Evolutionary conservation across 2,113 vertebrate genomes (phyloP).

Genomic region (Mionectes macconnelli): DNA sequence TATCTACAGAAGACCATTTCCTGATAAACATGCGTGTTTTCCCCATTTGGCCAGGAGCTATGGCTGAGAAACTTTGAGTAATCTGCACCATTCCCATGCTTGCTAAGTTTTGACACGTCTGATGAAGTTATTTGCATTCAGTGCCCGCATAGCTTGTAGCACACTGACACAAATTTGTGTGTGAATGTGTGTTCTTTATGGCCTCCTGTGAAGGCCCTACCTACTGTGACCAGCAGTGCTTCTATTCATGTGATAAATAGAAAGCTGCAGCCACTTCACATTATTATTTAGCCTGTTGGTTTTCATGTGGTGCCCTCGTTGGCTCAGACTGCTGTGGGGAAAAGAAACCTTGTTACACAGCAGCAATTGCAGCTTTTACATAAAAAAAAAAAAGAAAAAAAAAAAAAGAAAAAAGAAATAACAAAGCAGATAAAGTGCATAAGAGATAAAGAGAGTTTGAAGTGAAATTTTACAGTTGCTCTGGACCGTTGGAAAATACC

Average conservation of each 20-base stretch:
- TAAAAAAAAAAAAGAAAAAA: not conserved
- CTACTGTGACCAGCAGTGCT: not conserved
- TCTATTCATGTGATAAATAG: slow-evolving; percentile 31
- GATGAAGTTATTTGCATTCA: slow-evolving; percentile 1
- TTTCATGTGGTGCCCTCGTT: not conserved
- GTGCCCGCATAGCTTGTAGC: not conserved
- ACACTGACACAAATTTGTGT: not conserved
- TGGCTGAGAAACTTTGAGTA: not conserved
- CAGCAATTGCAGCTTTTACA: not conserved
- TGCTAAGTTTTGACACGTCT: not conserved
- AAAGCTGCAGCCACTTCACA: not conserved
- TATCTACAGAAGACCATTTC: not conserved
- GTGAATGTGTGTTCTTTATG: not conserved
- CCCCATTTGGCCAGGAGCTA: not conserved
- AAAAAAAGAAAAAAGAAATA: not conserved
- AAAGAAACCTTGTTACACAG: not conserved
- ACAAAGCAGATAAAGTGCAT: not conserved
- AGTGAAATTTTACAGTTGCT: slow-evolving; percentile 7
- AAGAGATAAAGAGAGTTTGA: not conserved
- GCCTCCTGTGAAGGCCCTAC: not conserved
- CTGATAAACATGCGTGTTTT: not conserved
- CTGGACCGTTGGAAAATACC: not conserved
- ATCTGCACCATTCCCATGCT: not conserved
- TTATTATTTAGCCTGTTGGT: slow-evolving; percentile 23
- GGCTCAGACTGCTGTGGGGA: not conserved